Evolutionary conservation across 2,797 vertebrate species (phyloP).

Genomic region (Strix occidentalis): DNA sequence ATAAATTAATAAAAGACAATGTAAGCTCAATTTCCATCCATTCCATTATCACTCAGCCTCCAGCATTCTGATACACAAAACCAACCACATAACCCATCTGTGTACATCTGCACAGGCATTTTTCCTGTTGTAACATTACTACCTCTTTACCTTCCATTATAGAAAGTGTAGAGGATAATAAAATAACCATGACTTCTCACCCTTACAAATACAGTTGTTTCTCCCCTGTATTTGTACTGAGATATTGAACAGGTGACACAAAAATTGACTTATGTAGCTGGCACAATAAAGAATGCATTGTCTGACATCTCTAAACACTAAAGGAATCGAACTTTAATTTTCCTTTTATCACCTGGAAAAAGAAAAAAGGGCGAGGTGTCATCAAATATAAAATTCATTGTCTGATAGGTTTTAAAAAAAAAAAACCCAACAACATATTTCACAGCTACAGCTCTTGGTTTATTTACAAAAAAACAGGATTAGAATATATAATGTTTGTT

Average conservation of each 20-base stretch:
- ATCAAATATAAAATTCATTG: slow-evolving; percentile 15
- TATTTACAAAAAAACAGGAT: not conserved
- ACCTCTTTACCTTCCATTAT: not conserved
- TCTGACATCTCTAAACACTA: not conserved
- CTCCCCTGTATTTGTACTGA: not conserved
- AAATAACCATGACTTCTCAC: not conserved
- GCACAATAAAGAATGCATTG: not conserved
- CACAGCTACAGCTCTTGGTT: not conserved
- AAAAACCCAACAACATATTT: not conserved
- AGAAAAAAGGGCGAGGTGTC: not conserved
- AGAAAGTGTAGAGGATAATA: not conserved
- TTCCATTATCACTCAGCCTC: not conserved
- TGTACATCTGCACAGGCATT: not conserved
- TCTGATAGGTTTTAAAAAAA: not conserved
- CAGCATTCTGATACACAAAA: not conserved
- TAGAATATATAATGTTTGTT: not conserved
- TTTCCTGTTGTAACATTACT: not conserved
- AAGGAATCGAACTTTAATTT: slow-evolving; percentile 40
- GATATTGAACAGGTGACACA: not conserved
- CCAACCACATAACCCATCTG: not conserved
- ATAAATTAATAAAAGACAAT: not conserved
- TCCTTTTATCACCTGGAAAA: not conserved
- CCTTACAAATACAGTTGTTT: not conserved
- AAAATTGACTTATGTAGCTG: not conserved
- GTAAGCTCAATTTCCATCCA: not conserved